Conservation (phyloP, 1,140 invertebrate genomes). For the Drosophila mayri region DNA sequence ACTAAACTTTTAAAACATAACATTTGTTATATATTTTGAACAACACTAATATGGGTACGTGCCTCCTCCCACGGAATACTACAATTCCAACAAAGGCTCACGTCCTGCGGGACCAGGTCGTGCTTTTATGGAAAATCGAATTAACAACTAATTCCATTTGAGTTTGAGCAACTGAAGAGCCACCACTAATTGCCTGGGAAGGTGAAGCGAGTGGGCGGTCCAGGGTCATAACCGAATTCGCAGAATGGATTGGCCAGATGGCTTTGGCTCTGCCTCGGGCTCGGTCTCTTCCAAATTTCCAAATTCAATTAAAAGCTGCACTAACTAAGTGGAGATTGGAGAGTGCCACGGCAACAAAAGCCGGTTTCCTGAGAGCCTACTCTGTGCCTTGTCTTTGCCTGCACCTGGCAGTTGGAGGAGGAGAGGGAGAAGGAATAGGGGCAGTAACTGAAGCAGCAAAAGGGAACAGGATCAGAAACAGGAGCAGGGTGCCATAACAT, state of each 20-base stretch:
- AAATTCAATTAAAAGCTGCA: constrained; percentile 75
- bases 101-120: constrained; percentile 5
- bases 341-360: constrained; percentile 23
- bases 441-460: background rate
- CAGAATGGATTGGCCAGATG: constrained; percentile 44
- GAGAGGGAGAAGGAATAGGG: background rate
- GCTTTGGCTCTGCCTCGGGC: background rate
- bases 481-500: background rate
- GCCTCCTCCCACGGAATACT: background rate
- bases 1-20: background rate
- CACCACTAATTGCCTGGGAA: constrained; percentile 60
- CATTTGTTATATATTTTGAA: background rate
- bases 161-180: constrained; percentile 29
- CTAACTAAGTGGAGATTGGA: constrained; percentile 17
- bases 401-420: constrained; percentile 12
- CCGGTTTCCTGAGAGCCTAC: constrained; percentile 22
- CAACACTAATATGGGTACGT: background rate
- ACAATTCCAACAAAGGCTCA: constrained; percentile 3
- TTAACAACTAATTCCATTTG: constrained; percentile 67
- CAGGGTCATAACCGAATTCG: constrained; percentile 56
- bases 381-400: constrained; percentile 5
- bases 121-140: constrained; percentile 67
- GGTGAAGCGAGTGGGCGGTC: background rate
- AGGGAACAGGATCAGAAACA: background rate
- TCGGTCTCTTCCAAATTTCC: constrained; percentile 40